Evolutionary conservation across 2,797 vertebrate genomes (phyloP).

Genomic region (Cuniculus paca): DNA sequence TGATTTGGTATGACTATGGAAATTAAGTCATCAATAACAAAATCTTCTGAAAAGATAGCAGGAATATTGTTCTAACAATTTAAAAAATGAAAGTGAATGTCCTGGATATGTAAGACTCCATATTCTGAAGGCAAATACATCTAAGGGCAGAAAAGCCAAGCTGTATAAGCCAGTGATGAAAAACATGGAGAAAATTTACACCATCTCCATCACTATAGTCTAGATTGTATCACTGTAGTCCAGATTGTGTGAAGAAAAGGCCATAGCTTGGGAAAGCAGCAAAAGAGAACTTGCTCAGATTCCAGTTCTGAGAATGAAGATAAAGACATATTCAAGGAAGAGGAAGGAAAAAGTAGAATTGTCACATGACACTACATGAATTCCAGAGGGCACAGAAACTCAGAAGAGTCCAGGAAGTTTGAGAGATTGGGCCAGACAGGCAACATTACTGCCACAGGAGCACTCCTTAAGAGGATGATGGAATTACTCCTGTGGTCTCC

Average conservation of each 20-base stretch:
- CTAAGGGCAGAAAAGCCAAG: neutral
- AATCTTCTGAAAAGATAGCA: constrained; percentile 2
- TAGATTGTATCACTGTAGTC: neutral
- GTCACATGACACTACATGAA: neutral
- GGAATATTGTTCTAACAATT: neutral
- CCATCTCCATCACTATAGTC: neutral
- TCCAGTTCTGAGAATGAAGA: neutral
- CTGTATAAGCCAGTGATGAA: neutral
- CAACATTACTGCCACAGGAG: neutral
- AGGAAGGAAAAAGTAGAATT: neutral
- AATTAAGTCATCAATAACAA: neutral
- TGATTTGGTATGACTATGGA: neutral
- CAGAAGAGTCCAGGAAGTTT: neutral
- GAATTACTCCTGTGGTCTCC: neutral
- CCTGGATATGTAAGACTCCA: neutral
- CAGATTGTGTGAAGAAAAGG: neutral
- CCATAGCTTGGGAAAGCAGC: neutral
- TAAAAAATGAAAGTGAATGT: neutral
- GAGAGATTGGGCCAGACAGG: neutral
- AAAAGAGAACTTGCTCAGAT: neutral
- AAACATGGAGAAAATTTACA: neutral
- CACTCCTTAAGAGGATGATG: neutral
- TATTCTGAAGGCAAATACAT: neutral
- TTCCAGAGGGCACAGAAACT: neutral
- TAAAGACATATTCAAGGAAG: neutral